These are phyloP conservation scores for Miniopterus natalensis DNA, from an alignment of 2,113 vertebrate genomes.

Conservation along the genomic window DNA sequence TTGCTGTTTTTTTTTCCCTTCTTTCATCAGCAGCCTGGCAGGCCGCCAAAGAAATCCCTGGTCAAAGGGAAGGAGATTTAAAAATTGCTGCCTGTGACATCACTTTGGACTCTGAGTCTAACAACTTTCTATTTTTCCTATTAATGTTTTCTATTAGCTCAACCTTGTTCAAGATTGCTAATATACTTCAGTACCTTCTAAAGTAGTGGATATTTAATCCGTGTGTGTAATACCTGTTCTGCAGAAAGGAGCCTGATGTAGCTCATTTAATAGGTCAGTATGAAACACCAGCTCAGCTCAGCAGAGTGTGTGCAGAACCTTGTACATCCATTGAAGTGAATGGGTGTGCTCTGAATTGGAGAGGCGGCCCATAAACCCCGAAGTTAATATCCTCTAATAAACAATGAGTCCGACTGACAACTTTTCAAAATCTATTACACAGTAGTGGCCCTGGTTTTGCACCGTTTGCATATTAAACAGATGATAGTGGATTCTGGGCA, in stretches of 20 bases:
- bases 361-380: slow-evolving; percentile 66
- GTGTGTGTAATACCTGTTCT: slow-evolving; percentile 40
- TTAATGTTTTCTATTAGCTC: slow-evolving; percentile 71
- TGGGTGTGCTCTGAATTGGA: slow-evolving; percentile 63
- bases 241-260: slow-evolving; percentile 63
- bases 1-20: not conserved
- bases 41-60: slow-evolving; percentile 2
- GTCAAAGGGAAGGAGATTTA: not conserved
- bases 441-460: slow-evolving; percentile 70
- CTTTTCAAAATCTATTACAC: slow-evolving; percentile 79
- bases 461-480: slow-evolving; percentile 78
- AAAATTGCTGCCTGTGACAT: slow-evolving; percentile 49
- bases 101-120: slow-evolving; percentile 35
- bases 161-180: slow-evolving; percentile 41
- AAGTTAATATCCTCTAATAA: slow-evolving; percentile 81
- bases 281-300: slow-evolving; percentile 68
- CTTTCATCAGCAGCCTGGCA: not conserved
- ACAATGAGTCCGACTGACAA: slow-evolving; percentile 75
- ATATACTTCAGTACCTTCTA: slow-evolving; percentile 18
- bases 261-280: slow-evolving; percentile 37
- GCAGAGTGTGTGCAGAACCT: slow-evolving; percentile 50
- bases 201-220: slow-evolving; percentile 60
- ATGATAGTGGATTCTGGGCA: slow-evolving; percentile 75
- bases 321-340: slow-evolving; percentile 42
- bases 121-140: slow-evolving; percentile 52